phyloP scores from a whole-genome alignment of 2,888 invertebrate species.

The Peribatodes rhomboidaria region DNA sequence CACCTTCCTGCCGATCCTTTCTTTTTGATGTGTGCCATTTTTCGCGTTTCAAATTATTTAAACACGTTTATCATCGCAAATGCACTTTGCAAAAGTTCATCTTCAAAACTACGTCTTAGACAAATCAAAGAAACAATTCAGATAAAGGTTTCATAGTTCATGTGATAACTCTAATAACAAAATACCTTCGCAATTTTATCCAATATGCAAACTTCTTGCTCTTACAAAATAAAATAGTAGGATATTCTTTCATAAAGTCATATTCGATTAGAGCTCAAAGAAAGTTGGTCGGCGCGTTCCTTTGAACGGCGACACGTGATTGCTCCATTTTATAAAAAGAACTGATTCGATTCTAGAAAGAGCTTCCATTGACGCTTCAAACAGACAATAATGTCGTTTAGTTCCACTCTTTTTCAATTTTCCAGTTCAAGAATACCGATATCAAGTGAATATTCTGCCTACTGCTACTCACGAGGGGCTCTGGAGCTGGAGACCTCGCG shows the following conservation, averaged over 20 bases:
- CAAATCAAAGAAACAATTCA: neutral
- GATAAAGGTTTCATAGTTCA: neutral
- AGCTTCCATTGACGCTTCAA: conserved; percentile 16
- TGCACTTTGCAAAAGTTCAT: too few relatives aligned
- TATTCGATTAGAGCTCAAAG: conserved; percentile 8
- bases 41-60: too few relatives aligned
- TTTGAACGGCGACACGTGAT: conserved; percentile 19
- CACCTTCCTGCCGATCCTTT: too few relatives aligned
- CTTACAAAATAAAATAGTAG: neutral
- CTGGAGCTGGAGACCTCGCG: too few relatives aligned
- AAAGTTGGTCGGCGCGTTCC: neutral
- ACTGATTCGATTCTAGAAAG: conserved; percentile 17
- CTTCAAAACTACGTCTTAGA: too few relatives aligned
- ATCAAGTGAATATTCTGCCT: neutral
- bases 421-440: neutral
- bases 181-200: neutral
- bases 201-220: neutral
- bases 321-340: conserved; percentile 25
- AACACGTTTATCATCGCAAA: too few relatives aligned
- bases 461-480: too few relatives aligned
- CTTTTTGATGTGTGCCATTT: too few relatives aligned
- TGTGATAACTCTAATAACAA: too few relatives aligned
- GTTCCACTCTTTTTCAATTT: conserved; percentile 21
- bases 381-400: conserved; percentile 25
- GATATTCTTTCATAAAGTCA: conserved; percentile 10